Evolutionary conservation across 2,113 vertebrate genomes (phyloP).

Genomic region (Heteronetta atricapilla): DNA sequence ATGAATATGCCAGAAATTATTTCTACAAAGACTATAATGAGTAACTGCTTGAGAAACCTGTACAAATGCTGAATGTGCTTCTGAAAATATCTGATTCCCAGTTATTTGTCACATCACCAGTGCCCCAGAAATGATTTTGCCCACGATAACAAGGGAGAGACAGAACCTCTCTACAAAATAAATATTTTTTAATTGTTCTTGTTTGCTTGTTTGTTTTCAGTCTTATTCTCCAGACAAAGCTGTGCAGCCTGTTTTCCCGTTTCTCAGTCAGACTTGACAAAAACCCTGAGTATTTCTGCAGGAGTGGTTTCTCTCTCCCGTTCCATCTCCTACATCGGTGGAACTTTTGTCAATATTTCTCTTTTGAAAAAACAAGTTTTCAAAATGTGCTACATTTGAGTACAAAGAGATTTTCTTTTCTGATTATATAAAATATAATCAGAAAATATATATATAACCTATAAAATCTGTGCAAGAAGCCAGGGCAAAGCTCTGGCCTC

Average conservation of each 20-base stretch:
- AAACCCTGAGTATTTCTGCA: neutral
- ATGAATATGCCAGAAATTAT: neutral
- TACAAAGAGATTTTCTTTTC: neutral
- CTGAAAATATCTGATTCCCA: neutral
- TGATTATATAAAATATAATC: neutral
- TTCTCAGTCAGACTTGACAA: neutral
- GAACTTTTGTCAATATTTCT: neutral
- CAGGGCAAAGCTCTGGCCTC: accelerated
- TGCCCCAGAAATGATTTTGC: neutral
- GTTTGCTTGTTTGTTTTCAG: neutral
- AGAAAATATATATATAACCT: too few relatives aligned
- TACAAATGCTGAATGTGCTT: neutral
- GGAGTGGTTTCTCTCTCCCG: neutral
- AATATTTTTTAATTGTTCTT: too few relatives aligned
- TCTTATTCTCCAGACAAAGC: neutral
- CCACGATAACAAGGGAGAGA: neutral
- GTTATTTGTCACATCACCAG: neutral
- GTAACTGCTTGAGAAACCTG: neutral
- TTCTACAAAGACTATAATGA: accelerated
- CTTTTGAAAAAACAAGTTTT: neutral
- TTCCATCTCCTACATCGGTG: neutral
- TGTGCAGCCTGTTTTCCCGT: neutral
- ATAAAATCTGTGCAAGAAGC: neutral
- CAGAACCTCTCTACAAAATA: neutral
- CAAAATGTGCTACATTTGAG: neutral